Evolutionary conservation across 2,888 invertebrate genomes (phyloP), one percentile per base, ranked within the genome.

Genomic region (Drosophila suboccidentalis): DNA sequence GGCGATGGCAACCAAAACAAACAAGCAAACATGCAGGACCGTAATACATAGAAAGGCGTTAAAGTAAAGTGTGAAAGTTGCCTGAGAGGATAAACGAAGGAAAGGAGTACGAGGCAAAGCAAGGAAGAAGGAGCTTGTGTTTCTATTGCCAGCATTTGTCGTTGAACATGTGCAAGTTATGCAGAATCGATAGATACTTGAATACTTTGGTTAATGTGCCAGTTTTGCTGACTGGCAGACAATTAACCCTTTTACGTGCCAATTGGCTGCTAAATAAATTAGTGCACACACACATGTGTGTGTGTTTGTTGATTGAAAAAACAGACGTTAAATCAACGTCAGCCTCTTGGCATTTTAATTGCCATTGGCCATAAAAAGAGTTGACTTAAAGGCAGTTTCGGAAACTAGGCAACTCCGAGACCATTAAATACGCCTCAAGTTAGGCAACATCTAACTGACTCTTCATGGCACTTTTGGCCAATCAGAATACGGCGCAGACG

Each of bases 191-290:
- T 90, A 75, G 55, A 55, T 50, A 58, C 44, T 44, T 64, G 46
- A 49, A 55, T 50, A 53, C 44, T 32, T 63, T 49, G 49, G 57
- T 41, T 38, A 66, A 55, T 54, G 44, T 65, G 38, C 19, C 29
- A 49, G 53, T 80, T 78, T 46, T 84, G 84, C 84, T 84, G 87
- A 84, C 82, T 73, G 66, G 78, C 80, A 59, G 29, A 73, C 75
- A 82, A 86, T 84, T 88, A 87, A 88, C 84, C 84, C 89, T 82
- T 82, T 86, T 78, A 88, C 87, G 88, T 86, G 83, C 74, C 83
- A 86, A 88, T 82, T 80, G 80, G 47, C 66, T 66, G 78, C 73
- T 71, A 80, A 82, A 81, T 82, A 79, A 79, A 78, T 84, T 73
- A 71, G 49, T 54, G 51, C 36, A 41, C 66, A 36, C 38, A 32